These are phyloP conservation scores for Diadema setosum DNA, from an alignment of 35 echinoderm and acorn worm species.

Conservation along the genomic window DNA sequence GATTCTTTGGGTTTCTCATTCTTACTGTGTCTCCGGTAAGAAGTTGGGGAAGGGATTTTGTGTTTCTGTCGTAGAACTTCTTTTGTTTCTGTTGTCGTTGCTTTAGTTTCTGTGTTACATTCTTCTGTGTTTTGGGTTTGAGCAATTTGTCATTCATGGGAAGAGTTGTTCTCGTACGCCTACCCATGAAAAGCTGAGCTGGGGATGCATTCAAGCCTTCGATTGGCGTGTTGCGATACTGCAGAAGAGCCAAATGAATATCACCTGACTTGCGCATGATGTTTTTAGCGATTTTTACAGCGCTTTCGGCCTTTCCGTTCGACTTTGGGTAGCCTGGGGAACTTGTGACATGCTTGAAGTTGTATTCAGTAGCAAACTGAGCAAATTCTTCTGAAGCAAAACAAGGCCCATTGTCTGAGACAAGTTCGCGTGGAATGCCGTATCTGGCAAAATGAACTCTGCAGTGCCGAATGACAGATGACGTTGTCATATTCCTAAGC, in stretches of 20 bases:
- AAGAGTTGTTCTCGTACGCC: conserved; percentile 36
- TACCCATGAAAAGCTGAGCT: conserved; percentile 41
- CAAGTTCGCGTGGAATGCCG: conserved; percentile 23
- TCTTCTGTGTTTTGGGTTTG: background rate
- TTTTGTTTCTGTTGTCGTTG: conserved; percentile 8
- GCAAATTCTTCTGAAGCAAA: conserved; percentile 56
- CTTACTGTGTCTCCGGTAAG: background rate
- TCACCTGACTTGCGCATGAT: conserved; percentile 63
- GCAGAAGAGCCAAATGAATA: conserved; percentile 36
- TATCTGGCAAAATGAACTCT: conserved; percentile 58
- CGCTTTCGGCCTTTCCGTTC: conserved; percentile 65
- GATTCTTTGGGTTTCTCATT: background rate
- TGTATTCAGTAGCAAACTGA: conserved; percentile 37
- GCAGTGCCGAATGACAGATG: background rate
- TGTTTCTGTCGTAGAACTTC: background rate
- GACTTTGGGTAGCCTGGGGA: conserved; percentile 51
- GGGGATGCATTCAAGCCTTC: conserved; percentile 21
- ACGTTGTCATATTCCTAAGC: background rate
- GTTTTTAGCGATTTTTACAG: conserved; percentile 19
- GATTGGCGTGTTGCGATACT: conserved; percentile 53
- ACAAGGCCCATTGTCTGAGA: conserved; percentile 59
- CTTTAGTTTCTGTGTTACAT: background rate
- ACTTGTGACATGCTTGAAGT: conserved; percentile 21
- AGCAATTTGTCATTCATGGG: conserved; percentile 22
- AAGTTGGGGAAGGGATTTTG: conserved; percentile 6